Evolutionary conservation across 2,797 vertebrate genomes (phyloP), one percentile per base, ranked within the genome.

Genomic region (Syngnathus rostellatus): DNA sequence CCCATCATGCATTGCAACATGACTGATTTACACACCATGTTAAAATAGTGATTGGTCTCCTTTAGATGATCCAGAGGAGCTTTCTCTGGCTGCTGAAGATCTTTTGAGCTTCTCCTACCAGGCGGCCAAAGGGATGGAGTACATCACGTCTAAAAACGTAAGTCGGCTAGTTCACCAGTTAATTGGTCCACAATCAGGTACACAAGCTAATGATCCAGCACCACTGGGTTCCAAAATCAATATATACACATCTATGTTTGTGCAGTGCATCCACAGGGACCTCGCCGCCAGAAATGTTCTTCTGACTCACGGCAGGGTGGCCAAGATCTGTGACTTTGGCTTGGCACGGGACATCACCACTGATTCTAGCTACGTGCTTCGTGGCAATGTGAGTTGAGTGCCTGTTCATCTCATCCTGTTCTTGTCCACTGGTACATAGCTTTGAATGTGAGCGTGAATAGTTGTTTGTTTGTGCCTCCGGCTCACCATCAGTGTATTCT

Each of bases 251-350:
- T 77, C 19, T n/a, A 3, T 74, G 19, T 62, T 62, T 73, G 37
- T 63, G 39, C 69, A 99, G 97, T 99, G 97, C 72, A 95, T 99
- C 85, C 97, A 99, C 81, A 92, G 97, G 80, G 97, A 99, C 78
- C 89, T 99, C 77, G 97, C 97, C 0, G 97, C 97, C 81, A 93
- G 97, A 87, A 99, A 99, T 73, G 89, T 99, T 81, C 90, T 99
- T 70, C 92, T 99, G 74, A 98, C 96, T 85, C 92, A 95, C 11
- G 95, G 96, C 79, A 90, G 94, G 72, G 91, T 99, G 81, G 96
- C 97, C 50, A 99, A 99, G 89, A 99, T 99, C 81, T 99, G 97
- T 86, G 97, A 99, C 89, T 99, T 99, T 69, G 97, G 97, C 45
- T 81, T 99, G 81, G 96, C 97, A 57, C 90, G 97, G 85, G 97